These are phyloP conservation scores for Leontopithecus rosalia DNA, from an alignment of 2,797 vertebrate genomes.

Conservation along the genomic window DNA sequence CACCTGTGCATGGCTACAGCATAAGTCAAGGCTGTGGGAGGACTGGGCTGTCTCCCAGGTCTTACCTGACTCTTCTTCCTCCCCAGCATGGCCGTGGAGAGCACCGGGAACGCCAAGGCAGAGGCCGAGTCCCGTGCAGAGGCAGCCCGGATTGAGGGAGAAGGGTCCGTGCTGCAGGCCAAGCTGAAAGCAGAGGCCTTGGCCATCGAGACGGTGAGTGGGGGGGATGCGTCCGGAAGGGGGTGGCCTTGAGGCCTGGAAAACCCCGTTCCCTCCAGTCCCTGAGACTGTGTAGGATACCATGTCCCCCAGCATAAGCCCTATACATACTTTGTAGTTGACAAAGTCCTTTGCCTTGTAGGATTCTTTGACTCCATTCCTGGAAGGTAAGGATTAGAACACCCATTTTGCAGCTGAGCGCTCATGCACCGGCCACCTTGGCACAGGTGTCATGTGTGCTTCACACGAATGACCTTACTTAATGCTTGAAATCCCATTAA, in stretches of 20 bases:
- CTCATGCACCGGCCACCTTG: background rate
- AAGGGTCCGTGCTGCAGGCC: conserved; percentile 92
- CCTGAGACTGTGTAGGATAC: background rate
- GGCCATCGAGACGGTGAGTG: conserved; percentile 90
- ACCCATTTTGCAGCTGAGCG: rapidly evolving
- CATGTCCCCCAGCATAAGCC: background rate
- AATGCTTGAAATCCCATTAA: background rate
- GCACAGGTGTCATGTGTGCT: background rate
- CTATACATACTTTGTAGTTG: background rate
- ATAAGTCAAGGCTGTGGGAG: rapidly evolving
- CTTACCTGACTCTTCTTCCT: background rate
- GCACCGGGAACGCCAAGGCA: conserved; percentile 92
- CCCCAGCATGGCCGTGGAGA: conserved; percentile 91
- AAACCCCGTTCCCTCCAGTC: background rate
- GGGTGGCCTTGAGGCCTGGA: background rate
- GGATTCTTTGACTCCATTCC: background rate
- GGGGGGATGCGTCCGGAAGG: background rate
- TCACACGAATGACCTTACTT: background rate
- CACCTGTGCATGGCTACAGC: rapidly evolving
- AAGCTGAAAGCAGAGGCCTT: conserved; percentile 91
- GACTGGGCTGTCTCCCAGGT: background rate
- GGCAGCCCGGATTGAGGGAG: conserved; percentile 91
- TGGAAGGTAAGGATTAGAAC: background rate
- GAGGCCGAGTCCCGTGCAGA: conserved; percentile 92
- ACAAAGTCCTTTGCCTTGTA: background rate